These are phyloP conservation scores for Papilio polytes DNA, from an alignment of 1,140 invertebrate genomes.

Conservation along the genomic window DNA sequence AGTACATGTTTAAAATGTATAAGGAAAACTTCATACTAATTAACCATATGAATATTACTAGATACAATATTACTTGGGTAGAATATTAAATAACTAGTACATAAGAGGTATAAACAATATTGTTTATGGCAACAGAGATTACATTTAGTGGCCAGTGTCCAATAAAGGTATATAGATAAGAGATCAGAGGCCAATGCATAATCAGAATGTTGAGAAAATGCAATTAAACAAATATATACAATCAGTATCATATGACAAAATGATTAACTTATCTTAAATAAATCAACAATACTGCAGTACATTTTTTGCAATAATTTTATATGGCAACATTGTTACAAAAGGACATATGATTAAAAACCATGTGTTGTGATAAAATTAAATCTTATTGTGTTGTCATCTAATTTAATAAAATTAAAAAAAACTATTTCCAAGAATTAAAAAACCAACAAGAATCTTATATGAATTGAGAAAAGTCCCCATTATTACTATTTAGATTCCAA, in stretches of 20 bases:
- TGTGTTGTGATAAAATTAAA: conserved; percentile 27
- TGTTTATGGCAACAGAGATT: conserved; percentile 39
- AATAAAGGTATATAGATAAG: conserved; percentile 37
- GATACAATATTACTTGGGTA: neutral
- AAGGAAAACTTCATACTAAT: conserved; percentile 29
- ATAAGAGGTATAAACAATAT: conserved; percentile 9
- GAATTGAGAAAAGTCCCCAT: conserved; percentile 3
- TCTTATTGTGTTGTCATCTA: neutral
- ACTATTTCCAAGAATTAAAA: conserved; percentile 30
- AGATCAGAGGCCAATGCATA: conserved; percentile 30
- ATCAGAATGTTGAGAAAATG: conserved; percentile 34
- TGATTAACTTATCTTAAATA: neutral
- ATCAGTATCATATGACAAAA: conserved; percentile 3
- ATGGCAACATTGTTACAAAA: conserved; percentile 19
- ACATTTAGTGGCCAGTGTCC: conserved; percentile 23
- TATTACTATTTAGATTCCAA: conserved; percentile 44
- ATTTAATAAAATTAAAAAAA: neutral
- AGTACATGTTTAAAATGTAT: neutral
- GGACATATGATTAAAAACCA: neutral
- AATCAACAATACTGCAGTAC: neutral
- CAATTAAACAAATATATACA: conserved; percentile 15
- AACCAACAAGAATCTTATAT: conserved; percentile 42
- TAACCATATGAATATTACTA: neutral
- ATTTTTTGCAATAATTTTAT: neutral
- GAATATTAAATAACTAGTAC: conserved; percentile 19